Evolutionary conservation across 2,113 vertebrate genomes (phyloP).

Genomic region (Podarcis cretensis): DNA sequence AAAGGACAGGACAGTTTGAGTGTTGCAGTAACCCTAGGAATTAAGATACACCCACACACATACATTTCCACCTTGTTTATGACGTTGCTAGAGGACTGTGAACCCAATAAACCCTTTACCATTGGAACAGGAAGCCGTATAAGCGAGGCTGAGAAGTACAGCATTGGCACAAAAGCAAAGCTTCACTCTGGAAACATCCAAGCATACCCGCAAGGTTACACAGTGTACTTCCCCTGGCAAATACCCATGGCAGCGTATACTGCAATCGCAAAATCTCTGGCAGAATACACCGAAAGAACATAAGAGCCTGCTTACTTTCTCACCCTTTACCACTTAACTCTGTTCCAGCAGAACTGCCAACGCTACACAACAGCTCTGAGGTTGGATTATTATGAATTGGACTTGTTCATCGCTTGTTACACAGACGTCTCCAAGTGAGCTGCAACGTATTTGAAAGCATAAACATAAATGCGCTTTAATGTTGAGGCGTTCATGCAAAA

Average conservation of each 20-base stretch:
- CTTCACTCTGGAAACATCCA: conserved; percentile 34
- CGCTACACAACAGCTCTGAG: background rate
- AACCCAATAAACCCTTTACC: conserved; percentile 25
- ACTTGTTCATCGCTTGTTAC: no score
- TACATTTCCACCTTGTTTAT: conserved; percentile 31
- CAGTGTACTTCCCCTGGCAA: conserved; percentile 29
- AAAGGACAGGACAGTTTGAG: background rate
- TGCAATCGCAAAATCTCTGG: conserved; percentile 43
- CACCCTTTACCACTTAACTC: background rate
- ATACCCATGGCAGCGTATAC: conserved; percentile 18
- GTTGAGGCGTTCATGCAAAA: no score
- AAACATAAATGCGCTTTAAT: no score
- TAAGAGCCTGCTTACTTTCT: background rate
- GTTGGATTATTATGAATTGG: no score
- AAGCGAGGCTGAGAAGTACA: conserved; percentile 46
- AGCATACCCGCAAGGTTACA: conserved; percentile 14
- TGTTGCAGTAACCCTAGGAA: background rate
- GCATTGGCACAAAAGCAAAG: conserved; percentile 52
- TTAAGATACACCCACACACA: conserved; percentile 30
- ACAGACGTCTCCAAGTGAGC: no score
- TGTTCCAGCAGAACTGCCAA: background rate
- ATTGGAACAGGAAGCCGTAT: conserved; percentile 10
- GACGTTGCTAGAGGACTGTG: background rate
- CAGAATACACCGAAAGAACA: background rate
- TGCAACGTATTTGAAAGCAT: no score